Evolutionary conservation across 1,140 invertebrate species (phyloP), one percentile per base, ranked within the genome.

Genomic region (Drosophila neocordata): DNA sequence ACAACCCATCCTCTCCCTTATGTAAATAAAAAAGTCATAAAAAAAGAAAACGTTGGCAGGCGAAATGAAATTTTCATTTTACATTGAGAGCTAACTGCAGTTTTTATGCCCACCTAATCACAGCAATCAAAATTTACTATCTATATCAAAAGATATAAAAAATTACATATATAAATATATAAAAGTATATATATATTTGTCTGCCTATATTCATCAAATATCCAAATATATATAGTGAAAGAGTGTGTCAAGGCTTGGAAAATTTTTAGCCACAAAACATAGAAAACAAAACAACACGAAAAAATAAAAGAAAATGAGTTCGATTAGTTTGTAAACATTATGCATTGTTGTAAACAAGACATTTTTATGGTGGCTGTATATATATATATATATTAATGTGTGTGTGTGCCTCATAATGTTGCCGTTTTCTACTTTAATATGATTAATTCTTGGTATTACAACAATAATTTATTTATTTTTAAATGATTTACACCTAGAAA

Each of bases 191-290:
- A 31, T 31, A 31, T 7, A 38, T 22, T 48, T 55, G 57, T 61
- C 18, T 77, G 27, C 6, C 3, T 69, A 38, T 61, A 55, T 37
- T 1, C 7, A 18, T 63, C 68, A 63, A 37, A 55, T 60, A 57
- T 37, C 27, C 27, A 7, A 31, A 53, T 53, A 56, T 53, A 56
- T 65, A 57, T 52, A 67, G 51, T 53, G 53, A 80, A 84, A 87
- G 82, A 87, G 41, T 48, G 83, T 87, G 82, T 87, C 82, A 87
- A 87, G 82, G 82, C 82, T 87, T 82, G 79, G 59, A 78, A 88
- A 78, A 87, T 81, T 78, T 76, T 66, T 79, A 76, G 66, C 65
- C 69, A 63, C 67, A 78, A 73, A 48, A 48, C 41, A 20, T 1
- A 48, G 78, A 82, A 87, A 71, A 56, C 61, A 77, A 31, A 31